A percentile compares a stretch with the other conserved stretches of the same genome.
These are phyloP conservation scores for Lepidonotus clava DNA, from an alignment of 2,888 invertebrate species.

Conservation along the genomic window DNA sequence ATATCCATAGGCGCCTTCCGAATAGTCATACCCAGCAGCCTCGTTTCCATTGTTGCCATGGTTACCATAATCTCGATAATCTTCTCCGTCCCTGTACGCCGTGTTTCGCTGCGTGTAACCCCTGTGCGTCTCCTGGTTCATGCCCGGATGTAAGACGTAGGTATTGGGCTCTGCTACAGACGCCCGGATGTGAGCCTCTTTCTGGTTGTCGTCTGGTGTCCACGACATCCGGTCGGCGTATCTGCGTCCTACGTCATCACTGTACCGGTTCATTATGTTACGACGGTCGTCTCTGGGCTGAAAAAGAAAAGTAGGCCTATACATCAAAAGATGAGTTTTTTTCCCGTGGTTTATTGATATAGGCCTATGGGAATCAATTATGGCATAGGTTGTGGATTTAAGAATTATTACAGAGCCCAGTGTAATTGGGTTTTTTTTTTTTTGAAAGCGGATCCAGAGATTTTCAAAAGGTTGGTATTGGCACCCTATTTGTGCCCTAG, in stretches of 20 bases:
- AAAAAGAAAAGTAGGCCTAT: no score
- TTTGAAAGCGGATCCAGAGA: no score
- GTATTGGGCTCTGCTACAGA: neutral
- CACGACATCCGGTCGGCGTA: neutral
- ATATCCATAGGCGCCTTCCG: neutral
- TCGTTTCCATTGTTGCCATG: neutral
- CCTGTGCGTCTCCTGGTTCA: no score
- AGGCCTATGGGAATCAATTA: no score
- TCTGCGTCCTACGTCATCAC: neutral
- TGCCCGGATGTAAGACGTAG: constrained; percentile 15
- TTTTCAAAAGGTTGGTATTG: no score
- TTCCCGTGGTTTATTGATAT: no score
- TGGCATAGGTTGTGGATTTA: no score
- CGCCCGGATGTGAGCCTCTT: neutral
- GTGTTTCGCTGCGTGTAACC: no score
- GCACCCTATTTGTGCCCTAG: no score
- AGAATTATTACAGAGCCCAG: no score
- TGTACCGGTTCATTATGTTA: constrained; percentile 5
- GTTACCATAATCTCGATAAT: neutral
- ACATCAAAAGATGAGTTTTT: no score
- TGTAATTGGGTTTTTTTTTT: no score
- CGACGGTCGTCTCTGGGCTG: neutral
- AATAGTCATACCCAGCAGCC: neutral
- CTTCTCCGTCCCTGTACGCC: neutral
- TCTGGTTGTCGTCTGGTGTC: neutral